Conservation (phyloP, 2,888 invertebrate species). For the Lasioglossum pauxillum region DNA sequence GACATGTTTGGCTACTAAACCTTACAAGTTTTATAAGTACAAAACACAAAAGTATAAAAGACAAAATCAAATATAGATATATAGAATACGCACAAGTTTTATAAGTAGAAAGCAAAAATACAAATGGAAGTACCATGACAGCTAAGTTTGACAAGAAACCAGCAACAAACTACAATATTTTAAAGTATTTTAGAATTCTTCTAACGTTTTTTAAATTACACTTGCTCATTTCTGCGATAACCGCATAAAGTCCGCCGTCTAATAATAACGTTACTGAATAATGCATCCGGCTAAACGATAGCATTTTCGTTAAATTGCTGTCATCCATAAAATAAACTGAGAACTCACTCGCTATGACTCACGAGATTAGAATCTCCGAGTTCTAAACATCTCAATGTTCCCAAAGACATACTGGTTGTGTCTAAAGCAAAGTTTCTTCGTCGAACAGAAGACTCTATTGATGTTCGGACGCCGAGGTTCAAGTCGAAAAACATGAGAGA, state of each 20-base stretch:
- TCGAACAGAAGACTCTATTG: not conserved
- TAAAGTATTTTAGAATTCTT: too few species aligned
- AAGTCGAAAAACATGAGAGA: not conserved
- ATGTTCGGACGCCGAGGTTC: not conserved
- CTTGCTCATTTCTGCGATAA: too few species aligned
- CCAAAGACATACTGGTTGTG: not conserved
- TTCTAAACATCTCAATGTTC: not conserved
- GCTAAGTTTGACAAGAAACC: too few species aligned
- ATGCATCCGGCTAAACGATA: not conserved
- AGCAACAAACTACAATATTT: too few species aligned
- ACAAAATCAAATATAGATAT: not conserved
- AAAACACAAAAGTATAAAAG: not conserved
- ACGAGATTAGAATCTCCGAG: not conserved
- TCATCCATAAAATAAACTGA: not conserved
- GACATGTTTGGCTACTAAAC: not conserved
- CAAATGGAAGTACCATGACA: not conserved
- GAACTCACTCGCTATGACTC: not conserved
- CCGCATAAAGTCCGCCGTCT: too few species aligned
- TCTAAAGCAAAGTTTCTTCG: not conserved
- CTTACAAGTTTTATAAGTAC: too few species aligned
- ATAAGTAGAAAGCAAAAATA: not conserved
- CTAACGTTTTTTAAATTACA: too few species aligned
- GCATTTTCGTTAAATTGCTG: not conserved
- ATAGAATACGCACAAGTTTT: not conserved
- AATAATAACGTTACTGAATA: not conserved